Evolutionary conservation across 1,140 invertebrate genomes (phyloP), one percentile per base, ranked within the genome.

Genomic region (Trichonephila clavata): DNA sequence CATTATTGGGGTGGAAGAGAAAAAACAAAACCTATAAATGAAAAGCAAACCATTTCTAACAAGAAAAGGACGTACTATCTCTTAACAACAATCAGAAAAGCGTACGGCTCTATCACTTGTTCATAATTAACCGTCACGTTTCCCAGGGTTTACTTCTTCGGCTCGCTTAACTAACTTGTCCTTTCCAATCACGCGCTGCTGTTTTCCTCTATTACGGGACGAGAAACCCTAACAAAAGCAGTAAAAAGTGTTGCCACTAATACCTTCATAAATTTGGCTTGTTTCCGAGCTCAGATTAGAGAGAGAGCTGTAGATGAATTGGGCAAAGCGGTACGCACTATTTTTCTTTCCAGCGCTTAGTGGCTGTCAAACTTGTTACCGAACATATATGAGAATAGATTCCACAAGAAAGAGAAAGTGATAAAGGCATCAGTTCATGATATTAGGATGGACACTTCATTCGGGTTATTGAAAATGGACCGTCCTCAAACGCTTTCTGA

Each of bases 261-360:
- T 86, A 86, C 84, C 60, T 16, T 63, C 84, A 86, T 86, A 86
- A 86, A 86, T 86, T 86, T 86, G 84, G 57, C 32, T 86, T 61
- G 57, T 86, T 86, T 86, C 84, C 60, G 43, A 84, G 50, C 81
- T 84, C 57, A 84, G 50, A 59, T 84, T 84, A 84, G 21, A 84
- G 39, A 84, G 39, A 21, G 20, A 81, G 32, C 43, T 39, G 7
- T 7, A 43, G 50, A 84, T 84, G 81, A 84, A 84, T 84, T 84
- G 81, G 20, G 1, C 2, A 16, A 84, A 84, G 24, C 10, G 20
- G 21, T 50, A 7, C 20, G 21, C n/a, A 59, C 81, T 59, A 27
- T 84, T 84, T 50, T 84, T 84, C 68, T 71, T 24, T 71, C 10
- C 68, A 21, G 21, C 10, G 8, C 57, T 84, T 59, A 84, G n/a